A percentile compares a stretch with the other conserved stretches of the same genome.
Evolutionary conservation across 2,797 vertebrate genomes (phyloP).

Genomic region (Pseudochirops corinnae): DNA sequence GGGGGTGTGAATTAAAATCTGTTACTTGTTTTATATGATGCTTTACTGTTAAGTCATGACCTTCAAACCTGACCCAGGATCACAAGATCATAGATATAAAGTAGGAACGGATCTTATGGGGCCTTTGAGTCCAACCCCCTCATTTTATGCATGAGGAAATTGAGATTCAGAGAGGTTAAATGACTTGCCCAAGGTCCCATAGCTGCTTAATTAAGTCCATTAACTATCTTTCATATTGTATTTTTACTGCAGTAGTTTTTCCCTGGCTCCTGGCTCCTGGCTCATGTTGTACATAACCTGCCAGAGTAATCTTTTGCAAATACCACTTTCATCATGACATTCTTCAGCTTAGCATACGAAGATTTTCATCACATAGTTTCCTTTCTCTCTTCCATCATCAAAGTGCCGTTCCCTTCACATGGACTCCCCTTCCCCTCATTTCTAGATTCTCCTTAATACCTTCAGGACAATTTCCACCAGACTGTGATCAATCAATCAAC

Average conservation of each 20-base stretch:
- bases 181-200: constrained; percentile 20
- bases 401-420: constrained; percentile 7
- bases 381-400: constrained; percentile 26
- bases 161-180: constrained; percentile 38
- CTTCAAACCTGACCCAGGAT: not conserved
- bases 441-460: not conserved
- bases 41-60: not conserved
- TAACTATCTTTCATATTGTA: not conserved
- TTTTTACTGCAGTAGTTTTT: not conserved
- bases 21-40: not conserved
- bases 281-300: not conserved
- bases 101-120: not conserved
- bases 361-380: not conserved
- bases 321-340: constrained; percentile 22
- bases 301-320: constrained; percentile 22
- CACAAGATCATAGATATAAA: not conserved
- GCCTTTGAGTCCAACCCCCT: not conserved
- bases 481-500: not conserved
- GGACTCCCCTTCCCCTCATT: constrained; percentile 7
- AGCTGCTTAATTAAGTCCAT: not conserved
- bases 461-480: not conserved
- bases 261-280: not conserved
- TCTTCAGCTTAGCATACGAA: constrained; percentile 25
- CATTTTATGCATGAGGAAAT: constrained; percentile 37
- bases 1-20: not conserved